A percentile compares a stretch with the other conserved stretches of the same genome.
phyloP scores from a whole-genome alignment of 1,140 invertebrate genomes.

The Drosophila athabasca region DNA sequence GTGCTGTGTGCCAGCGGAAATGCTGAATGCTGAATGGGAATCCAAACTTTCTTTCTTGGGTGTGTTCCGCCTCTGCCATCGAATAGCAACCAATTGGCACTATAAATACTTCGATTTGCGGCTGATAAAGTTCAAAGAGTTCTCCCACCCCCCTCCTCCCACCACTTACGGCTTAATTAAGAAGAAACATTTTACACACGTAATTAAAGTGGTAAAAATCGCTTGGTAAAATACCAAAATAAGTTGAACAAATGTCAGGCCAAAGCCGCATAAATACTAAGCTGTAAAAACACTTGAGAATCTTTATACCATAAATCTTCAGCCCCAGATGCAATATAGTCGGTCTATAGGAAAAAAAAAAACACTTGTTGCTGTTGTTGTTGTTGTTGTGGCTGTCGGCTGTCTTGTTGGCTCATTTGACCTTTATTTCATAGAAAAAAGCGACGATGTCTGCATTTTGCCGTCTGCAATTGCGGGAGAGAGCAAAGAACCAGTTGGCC shows the following conservation, averaged over 20 bases:
- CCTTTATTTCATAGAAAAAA: constrained; percentile 71
- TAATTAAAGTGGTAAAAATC: constrained; percentile 38
- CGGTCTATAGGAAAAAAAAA: constrained; percentile 21
- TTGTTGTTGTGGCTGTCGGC: constrained; percentile 16
- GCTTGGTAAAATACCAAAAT: constrained; percentile 46
- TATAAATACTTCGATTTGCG: constrained; percentile 12
- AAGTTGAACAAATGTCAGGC: constrained; percentile 58
- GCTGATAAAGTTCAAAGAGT: neutral
- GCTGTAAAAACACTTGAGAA: constrained; percentile 51
- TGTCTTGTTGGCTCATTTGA: constrained; percentile 58
- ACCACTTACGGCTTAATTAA: constrained; percentile 34
- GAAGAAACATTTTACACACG: constrained; percentile 28
- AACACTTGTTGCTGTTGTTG: constrained; percentile 66
- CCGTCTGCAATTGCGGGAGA: constrained; percentile 63
- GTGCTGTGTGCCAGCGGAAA: constrained; percentile 67
- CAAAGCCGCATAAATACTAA: constrained; percentile 33
- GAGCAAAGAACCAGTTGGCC: constrained; percentile 73
- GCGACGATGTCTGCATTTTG: constrained; percentile 69
- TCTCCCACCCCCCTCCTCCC: neutral
- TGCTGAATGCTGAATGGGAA: constrained; percentile 52
- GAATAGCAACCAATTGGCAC: neutral
- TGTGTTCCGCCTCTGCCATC: constrained; percentile 8
- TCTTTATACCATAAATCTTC: constrained; percentile 66
- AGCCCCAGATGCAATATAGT: constrained; percentile 9
- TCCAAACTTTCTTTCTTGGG: constrained; percentile 66